phyloP scores from a whole-genome alignment of 1,140 invertebrate genomes.

The Drosophila arizonae region DNA sequence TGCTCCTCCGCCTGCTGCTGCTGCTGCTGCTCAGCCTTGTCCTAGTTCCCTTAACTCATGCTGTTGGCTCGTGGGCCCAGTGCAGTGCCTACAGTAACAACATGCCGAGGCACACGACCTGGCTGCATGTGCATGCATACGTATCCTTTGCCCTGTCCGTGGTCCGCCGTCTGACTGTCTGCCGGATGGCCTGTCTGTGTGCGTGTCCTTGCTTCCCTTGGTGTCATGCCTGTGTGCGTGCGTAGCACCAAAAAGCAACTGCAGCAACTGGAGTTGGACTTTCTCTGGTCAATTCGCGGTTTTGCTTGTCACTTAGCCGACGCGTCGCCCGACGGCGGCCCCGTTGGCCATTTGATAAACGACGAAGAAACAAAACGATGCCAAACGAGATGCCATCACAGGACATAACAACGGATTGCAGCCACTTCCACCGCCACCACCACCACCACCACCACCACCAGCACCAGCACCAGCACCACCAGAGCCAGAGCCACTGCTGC shows the following conservation, averaged over 20 bases:
- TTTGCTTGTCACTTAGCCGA: constrained; percentile 81
- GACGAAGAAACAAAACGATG: constrained; percentile 66
- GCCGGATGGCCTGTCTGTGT: background rate
- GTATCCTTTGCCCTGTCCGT: background rate
- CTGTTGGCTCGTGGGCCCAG: background rate
- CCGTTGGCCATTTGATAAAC: constrained; percentile 78
- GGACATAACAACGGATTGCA: constrained; percentile 32
- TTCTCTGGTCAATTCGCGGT: constrained; percentile 82
- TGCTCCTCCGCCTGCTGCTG: background rate
- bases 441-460: too few relatives aligned
- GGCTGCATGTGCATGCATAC: constrained; percentile 16
- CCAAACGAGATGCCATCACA: constrained; percentile 55
- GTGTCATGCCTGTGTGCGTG: constrained; percentile 25
- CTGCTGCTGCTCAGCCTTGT: background rate
- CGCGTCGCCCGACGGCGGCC: constrained; percentile 58
- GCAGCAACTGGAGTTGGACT: constrained; percentile 61
- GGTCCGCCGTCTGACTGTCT: background rate
- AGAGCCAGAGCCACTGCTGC: background rate
- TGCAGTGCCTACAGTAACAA: constrained; percentile 40
- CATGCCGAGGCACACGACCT: constrained; percentile 39
- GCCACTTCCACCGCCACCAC: background rate
- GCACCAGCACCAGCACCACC: too few relatives aligned
- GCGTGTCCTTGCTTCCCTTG: background rate
- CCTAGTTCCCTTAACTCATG: background rate
- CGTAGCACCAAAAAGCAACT: constrained; percentile 41